Percentiles rank a stretch among this genome's conserved stretches.
phyloP scores from a whole-genome alignment of 2,113 vertebrate species.

The Vireo altiloquus region DNA sequence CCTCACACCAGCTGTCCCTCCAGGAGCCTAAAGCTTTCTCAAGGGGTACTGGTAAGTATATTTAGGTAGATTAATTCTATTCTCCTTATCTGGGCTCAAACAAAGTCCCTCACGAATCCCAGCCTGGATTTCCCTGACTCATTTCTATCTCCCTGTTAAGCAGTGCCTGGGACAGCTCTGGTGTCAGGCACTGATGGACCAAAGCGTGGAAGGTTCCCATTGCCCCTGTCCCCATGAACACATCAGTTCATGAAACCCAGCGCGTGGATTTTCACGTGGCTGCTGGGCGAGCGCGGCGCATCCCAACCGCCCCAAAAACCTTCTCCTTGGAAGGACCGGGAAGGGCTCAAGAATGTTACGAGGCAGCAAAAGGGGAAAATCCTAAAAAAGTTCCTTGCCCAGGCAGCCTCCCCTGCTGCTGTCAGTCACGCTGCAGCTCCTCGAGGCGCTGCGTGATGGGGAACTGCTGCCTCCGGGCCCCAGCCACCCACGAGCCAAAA shows the following conservation, averaged over 20 bases:
- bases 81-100: neutral
- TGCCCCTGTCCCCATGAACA: neutral
- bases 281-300: neutral
- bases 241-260: neutral
- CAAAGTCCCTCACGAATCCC: neutral
- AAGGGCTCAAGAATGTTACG: neutral
- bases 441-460: neutral
- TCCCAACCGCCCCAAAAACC: neutral
- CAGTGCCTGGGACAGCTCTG: neutral
- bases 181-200: neutral
- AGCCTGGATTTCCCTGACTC: neutral
- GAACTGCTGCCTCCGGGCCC: neutral
- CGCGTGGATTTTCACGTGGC: neutral
- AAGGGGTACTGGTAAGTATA: neutral
- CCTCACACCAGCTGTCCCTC: neutral
- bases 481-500: constrained; percentile 13
- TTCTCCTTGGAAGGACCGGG: neutral
- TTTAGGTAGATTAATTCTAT: neutral
- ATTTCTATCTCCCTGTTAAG: neutral
- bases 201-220: neutral
- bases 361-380: neutral
- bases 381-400: neutral
- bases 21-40: neutral
- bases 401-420: constrained; percentile 2
- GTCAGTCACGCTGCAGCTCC: constrained; percentile 40